Evolutionary conservation across 1,140 invertebrate species (phyloP), one percentile per base, ranked within the genome.

Genomic region (Bombus sylvicola): DNA sequence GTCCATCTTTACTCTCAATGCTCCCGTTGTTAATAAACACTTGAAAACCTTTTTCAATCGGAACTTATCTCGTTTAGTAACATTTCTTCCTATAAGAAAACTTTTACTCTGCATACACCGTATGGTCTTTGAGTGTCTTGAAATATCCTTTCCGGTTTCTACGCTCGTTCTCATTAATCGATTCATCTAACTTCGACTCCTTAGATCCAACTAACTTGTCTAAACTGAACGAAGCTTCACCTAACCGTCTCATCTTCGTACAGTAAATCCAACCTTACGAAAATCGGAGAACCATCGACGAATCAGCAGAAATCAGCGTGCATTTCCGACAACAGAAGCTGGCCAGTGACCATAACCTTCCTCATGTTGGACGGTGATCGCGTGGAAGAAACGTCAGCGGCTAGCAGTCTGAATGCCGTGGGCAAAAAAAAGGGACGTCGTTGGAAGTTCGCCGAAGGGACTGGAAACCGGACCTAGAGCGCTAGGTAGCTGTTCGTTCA

Each of bases 401-500:
- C 74, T 31, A 34, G 57, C 62, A 53, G 77, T 71, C 83, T 73
- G 57, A 85, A 71, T 79, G 22, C 76, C 18, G 3, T 28, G 2
- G 22, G 57, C 25, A 72, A 73, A 81, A 75, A 75, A 71, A 53
- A 53, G 22, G 66, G 77, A 34, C 75, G 76, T 74, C 86, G 87
- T 81, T 76, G 71, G 53, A 88, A 87, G 79, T 39, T 57, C 41
- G 77, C 37, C 71, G 80, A 77, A 77, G 77, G 77, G 74, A 74
- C 77, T 83, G 80, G 62, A 86, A 88, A 88, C 87, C 87, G 86
- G 87, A 88, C 86, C 78, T 72, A 72, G 62, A 18, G 41, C n/a
- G 73, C 39, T 72, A 57, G 39, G 72, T 41, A 28, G 41, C 15
- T 18, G 41, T n/a, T 47, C n/a, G 72, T n/a, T 25, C 41, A 10